phyloP scores from a whole-genome alignment of 92 coral and sea anemone genomes.

The Pocillopora grandis region DNA sequence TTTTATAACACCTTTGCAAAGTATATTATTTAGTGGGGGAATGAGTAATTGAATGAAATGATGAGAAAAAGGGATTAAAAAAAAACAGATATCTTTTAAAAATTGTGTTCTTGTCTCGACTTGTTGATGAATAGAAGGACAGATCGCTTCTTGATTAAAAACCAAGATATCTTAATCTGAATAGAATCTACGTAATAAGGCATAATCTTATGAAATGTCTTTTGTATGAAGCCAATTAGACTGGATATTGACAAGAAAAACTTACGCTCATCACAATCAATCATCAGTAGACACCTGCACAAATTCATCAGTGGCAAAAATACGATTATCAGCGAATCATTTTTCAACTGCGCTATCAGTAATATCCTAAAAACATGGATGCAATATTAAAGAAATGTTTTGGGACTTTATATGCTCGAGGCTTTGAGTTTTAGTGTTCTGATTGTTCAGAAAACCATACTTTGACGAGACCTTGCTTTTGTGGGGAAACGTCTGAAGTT shows the following conservation, averaged over 20 bases:
- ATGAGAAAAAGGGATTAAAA: not conserved
- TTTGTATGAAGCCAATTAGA: not conserved
- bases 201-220: not conserved
- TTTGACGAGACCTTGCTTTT: not conserved
- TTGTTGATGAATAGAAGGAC: not conserved
- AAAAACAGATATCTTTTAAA: not conserved
- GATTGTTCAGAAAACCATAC: not conserved
- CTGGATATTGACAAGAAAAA: not conserved
- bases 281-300: not conserved
- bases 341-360: not conserved
- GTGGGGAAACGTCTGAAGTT: not conserved
- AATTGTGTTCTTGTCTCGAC: not conserved
- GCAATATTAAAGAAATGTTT: not conserved
- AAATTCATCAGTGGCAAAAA: not conserved
- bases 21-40: too few relatives aligned
- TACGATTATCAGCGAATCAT: not conserved
- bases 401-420: not conserved
- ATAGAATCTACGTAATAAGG: not conserved
- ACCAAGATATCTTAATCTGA: not conserved
- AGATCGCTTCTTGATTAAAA: not conserved
- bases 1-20: too few relatives aligned
- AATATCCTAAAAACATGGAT: not conserved
- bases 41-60: not conserved
- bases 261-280: not conserved
- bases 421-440: not conserved